These are phyloP conservation scores for Drosophila carrolli DNA, from an alignment of 1,140 invertebrate genomes.

Conservation along the genomic window DNA sequence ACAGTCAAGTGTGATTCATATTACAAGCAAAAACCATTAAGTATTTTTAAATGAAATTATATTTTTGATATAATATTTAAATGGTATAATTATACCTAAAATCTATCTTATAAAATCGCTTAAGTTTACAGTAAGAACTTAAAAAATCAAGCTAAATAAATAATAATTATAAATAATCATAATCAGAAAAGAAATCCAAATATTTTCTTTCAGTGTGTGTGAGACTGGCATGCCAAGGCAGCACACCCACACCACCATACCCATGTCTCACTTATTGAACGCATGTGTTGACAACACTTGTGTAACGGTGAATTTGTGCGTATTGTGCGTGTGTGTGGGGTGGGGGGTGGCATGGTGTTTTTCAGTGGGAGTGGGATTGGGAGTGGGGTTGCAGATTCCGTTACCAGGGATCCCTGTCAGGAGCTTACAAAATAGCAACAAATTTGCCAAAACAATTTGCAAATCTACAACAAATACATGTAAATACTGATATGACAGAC, in stretches of 20 bases:
- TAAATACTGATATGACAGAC: conserved; percentile 82
- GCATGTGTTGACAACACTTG: conserved; percentile 83
- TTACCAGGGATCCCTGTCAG: conserved; percentile 47
- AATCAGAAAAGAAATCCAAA: too few species aligned
- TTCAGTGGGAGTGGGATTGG: not conserved
- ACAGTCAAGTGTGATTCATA: too few species aligned
- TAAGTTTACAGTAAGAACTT: not conserved
- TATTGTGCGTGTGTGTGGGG: conserved; percentile 53
- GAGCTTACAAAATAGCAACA: conserved; percentile 66
- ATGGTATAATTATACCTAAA: too few species aligned
- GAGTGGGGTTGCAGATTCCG: conserved; percentile 15
- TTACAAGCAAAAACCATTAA: too few species aligned
- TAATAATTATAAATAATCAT: too few species aligned
- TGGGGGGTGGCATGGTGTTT: conserved; percentile 1
- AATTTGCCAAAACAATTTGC: conserved; percentile 83
- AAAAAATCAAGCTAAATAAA: not conserved
- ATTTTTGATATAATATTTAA: too few species aligned
- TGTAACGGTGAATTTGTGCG: conserved; percentile 83
- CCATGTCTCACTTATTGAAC: conserved; percentile 43
- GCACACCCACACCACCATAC: conserved; percentile 19
- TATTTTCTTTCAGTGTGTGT: conserved; percentile 24
- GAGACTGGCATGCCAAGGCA: conserved; percentile 20
- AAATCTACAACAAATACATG: conserved; percentile 79
- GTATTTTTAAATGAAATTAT: too few species aligned
- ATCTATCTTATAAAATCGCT: too few species aligned